Conservation (phyloP, 1,140 invertebrate genomes). For the Orussus abietinus region DNA sequence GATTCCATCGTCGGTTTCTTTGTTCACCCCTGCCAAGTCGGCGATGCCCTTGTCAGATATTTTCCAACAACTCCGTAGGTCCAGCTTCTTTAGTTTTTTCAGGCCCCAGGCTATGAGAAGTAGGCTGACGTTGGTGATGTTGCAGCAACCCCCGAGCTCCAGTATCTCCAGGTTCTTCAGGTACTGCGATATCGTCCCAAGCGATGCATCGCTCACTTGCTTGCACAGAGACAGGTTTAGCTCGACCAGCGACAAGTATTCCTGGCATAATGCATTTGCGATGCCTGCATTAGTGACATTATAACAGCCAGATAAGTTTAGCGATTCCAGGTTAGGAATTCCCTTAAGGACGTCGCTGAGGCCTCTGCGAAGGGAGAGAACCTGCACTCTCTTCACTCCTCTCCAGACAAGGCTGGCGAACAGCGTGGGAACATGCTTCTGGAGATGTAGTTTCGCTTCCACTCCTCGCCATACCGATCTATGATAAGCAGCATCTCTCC, state of each 20-base stretch:
- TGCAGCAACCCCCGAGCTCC: conserved; percentile 86
- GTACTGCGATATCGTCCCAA: conserved; percentile 78
- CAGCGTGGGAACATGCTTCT: conserved; percentile 75
- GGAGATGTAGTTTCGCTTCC: conserved; percentile 84
- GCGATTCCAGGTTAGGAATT: conserved; percentile 79
- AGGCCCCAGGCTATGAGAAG: conserved; percentile 82
- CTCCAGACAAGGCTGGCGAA: conserved; percentile 81
- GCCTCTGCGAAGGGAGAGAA: conserved; percentile 79
- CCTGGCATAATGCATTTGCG: conserved; percentile 72
- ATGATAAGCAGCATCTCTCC: conserved; percentile 88
- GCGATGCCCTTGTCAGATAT: conserved; percentile 86
- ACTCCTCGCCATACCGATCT: conserved; percentile 90
- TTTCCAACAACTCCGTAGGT: conserved; percentile 87
- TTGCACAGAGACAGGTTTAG: conserved; percentile 91
- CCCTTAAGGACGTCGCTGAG: conserved; percentile 82
- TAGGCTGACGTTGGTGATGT: conserved; percentile 84
- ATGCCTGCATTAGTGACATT: conserved; percentile 82
- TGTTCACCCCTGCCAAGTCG: conserved; percentile 73
- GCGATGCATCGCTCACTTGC: conserved; percentile 83
- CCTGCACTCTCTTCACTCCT: conserved; percentile 84
- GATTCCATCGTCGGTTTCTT: conserved; percentile 64
- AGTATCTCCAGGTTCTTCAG: conserved; percentile 84
- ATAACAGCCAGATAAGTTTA: conserved; percentile 91
- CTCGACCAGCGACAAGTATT: conserved; percentile 69
- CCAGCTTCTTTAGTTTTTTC: conserved; percentile 76